phyloP scores from a whole-genome alignment of 2,113 vertebrate genomes.

The Labrus mixtus region DNA sequence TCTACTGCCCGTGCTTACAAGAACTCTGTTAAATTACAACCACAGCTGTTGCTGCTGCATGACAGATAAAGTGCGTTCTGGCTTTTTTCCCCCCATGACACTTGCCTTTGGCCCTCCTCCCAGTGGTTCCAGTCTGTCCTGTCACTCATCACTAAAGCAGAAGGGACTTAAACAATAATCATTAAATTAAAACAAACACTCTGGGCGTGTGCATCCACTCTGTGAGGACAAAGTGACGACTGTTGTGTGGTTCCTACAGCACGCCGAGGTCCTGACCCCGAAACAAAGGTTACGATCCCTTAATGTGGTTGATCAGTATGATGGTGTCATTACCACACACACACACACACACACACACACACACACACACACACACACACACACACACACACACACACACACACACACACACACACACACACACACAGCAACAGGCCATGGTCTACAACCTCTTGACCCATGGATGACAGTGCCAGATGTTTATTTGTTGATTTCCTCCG shows the following conservation, averaged over 20 bases:
- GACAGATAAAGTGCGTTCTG: neutral
- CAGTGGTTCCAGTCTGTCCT: neutral
- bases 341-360: slow-evolving; percentile 27
- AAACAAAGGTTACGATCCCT: slow-evolving; percentile 41
- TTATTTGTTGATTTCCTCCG: slow-evolving; percentile 74
- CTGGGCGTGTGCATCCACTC: slow-evolving; percentile 54
- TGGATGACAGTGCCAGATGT: slow-evolving; percentile 63
- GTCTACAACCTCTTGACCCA: slow-evolving; percentile 65
- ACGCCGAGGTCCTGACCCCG: slow-evolving; percentile 57
- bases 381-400: slow-evolving; percentile 18
- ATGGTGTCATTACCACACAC: slow-evolving; percentile 44
- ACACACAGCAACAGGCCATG: slow-evolving; percentile 36
- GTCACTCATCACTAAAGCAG: slow-evolving; percentile 16
- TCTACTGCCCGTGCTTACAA: neutral
- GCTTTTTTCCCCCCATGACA: neutral
- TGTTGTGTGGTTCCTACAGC: slow-evolving; percentile 58
- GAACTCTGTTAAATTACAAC: neutral
- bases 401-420: slow-evolving; percentile 27
- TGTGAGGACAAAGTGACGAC: slow-evolving; percentile 59
- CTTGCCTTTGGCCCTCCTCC: neutral
- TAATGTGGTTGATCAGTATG: slow-evolving; percentile 59
- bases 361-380: slow-evolving; percentile 33
- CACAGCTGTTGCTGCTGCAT: neutral
- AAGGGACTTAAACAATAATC: slow-evolving; percentile 34
- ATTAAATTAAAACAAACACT: slow-evolving; percentile 50